Evolutionary conservation across 92 coral and sea anemone species (phyloP), one percentile per base, ranked within the genome.

Genomic region (Zoanthus sociatus): DNA sequence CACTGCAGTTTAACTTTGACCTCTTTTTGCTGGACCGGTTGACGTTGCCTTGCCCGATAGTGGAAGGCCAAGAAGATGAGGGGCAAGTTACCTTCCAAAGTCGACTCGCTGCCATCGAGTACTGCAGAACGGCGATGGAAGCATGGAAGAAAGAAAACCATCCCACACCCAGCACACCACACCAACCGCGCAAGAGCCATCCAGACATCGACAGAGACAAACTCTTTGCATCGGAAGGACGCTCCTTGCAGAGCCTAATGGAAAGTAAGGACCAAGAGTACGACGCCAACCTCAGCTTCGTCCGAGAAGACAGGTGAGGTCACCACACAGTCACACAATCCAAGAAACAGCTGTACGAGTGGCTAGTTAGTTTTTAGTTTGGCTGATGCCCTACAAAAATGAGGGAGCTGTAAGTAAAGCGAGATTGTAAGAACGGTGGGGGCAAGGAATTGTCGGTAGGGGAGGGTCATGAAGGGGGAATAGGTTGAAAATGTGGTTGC

Each of bases 291-390:
- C 15, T 70, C 6, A 46, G 3, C 46, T 17, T 13, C 7, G 75
- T 70, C 50, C 12, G 75, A 17, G 48, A 70, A 70, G 75, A 70
- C 6, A 45, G 75, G 75, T 70, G 31, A 70, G 75, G 26, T 26
- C 26, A 26, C 26, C 26, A 26, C 26, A 26, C 26, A 26, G 26
- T 26, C 26, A 26, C 26, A 26, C 26, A 26, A 26, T 26, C 26
- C 26, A 26, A 26, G 26, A 26, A 26, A 26, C 26, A 26, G 26
- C 26, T 26, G 26, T 26, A 26, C 26, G 26, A 26, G 26, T 26
- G 26, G 26, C 26, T 26, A 26, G 26, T 26, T 26, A 26, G 26
- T 26, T 26, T 26, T 26, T 26, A 26, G 26, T 26, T 26, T 26
- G 26, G 26, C 26, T 26, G 26, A 26, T 26, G 26, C 26, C 26